Evolutionary conservation across 2,888 invertebrate genomes (phyloP).

Genomic region (Meliscaeva auricollis): DNA sequence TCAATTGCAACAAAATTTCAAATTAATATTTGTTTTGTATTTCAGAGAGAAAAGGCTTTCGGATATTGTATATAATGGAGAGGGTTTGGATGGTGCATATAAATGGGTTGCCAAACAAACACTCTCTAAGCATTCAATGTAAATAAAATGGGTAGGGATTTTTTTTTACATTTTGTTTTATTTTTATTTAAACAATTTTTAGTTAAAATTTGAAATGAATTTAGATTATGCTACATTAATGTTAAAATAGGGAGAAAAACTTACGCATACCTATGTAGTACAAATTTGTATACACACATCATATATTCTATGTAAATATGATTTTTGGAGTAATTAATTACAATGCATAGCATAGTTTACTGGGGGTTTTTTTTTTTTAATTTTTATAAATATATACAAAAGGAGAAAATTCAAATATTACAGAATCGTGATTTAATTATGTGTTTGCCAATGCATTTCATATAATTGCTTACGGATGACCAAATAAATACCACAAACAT

Average conservation of each 20-base stretch:
- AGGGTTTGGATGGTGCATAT: no score
- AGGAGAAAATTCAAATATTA: not conserved
- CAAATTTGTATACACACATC: no score
- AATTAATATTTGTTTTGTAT: constrained; percentile 13
- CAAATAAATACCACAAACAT: not conserved
- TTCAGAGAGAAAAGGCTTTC: not conserved
- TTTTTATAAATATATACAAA: not conserved
- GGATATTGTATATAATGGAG: not conserved
- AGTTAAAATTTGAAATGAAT: not conserved
- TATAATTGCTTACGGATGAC: constrained; percentile 14
- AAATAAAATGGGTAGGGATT: not conserved
- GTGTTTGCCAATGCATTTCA: not conserved
- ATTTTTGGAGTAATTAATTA: constrained; percentile 49
- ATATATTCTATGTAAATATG: not conserved
- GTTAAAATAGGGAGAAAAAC: no score
- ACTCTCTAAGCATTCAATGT: not conserved
- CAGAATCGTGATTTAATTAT: not conserved
- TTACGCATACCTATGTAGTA: no score
- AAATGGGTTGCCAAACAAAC: not conserved
- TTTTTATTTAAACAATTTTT: not conserved
- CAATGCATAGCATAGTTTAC: not conserved
- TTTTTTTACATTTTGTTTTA: not conserved
- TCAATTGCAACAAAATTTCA: constrained; percentile 35
- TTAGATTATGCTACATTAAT: no score
- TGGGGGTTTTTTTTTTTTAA: not conserved